A percentile compares a stretch with the other conserved stretches of the same genome.
phyloP scores from a whole-genome alignment of 2,797 vertebrate species.

The Thripadectes ignobilis region DNA sequence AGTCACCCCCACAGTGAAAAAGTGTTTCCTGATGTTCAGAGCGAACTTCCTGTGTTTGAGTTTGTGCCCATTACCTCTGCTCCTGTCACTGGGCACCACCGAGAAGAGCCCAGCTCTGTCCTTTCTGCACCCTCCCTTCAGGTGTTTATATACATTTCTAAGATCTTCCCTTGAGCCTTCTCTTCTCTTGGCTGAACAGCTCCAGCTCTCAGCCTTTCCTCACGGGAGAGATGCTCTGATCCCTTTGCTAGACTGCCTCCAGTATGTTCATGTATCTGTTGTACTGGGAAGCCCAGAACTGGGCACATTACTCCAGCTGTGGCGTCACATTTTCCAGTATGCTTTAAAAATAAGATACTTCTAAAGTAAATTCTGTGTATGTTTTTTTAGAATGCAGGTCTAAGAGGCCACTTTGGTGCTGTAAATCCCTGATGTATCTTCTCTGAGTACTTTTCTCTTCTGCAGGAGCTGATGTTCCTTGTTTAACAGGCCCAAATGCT shows the following conservation, averaged over 20 bases:
- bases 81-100: not conserved
- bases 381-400: not conserved
- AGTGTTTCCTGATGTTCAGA: not conserved
- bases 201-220: not conserved
- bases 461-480: not conserved
- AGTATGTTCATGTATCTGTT: not conserved
- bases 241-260: not conserved
- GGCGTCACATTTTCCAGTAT: not conserved
- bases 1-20: not conserved
- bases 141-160: fast-evolving
- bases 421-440: not conserved
- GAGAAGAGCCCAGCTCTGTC: not conserved
- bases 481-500: not conserved
- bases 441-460: not conserved
- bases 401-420: not conserved
- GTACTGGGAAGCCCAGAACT: not conserved
- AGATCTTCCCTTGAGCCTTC: not conserved
- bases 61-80: fast-evolving
- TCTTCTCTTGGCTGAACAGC: not conserved
- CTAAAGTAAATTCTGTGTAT: not conserved
- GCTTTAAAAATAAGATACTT: not conserved
- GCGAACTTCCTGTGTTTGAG: not conserved
- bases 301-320: not conserved
- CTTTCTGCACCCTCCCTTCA: not conserved
- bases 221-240: not conserved